These are phyloP conservation scores for Penaeus monodon DNA, from an alignment of 2,888 invertebrate species.

Conservation along the genomic window DNA sequence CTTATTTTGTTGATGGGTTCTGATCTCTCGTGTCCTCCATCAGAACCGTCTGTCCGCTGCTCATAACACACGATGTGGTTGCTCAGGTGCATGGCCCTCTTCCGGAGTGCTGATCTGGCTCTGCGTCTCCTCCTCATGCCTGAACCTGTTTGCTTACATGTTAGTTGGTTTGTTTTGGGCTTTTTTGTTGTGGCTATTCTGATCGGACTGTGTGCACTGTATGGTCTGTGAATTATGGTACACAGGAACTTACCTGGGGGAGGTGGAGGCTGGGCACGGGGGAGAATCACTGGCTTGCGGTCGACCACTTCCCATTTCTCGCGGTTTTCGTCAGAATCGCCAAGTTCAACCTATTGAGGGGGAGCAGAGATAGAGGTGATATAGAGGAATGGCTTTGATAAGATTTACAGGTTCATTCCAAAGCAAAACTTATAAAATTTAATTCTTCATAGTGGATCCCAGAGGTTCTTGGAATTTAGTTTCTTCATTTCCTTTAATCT, in stretches of 20 bases:
- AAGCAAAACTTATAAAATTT: too few relatives aligned
- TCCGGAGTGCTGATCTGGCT: conserved; percentile 39
- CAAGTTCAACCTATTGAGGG: conserved; percentile 41
- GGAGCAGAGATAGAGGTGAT: too few relatives aligned
- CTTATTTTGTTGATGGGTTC: conserved; percentile 65
- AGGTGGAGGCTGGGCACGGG: conserved; percentile 45
- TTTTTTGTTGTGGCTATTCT: too few relatives aligned
- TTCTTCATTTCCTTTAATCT: too few relatives aligned
- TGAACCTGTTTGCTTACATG: conserved; percentile 19
- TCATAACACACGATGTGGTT: conserved; percentile 63
- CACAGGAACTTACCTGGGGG: conserved; percentile 25
- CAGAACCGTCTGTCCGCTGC: conserved; percentile 53
- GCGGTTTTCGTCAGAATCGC: conserved; percentile 58
- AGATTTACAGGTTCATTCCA: too few relatives aligned
- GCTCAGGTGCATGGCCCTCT: conserved; percentile 63
- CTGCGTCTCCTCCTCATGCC: conserved; percentile 53
- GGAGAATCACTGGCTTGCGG: conserved; percentile 64
- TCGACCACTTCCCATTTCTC: conserved; percentile 65
- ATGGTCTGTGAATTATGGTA: too few relatives aligned
- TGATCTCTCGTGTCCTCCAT: conserved; percentile 34
- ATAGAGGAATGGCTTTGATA: too few relatives aligned
- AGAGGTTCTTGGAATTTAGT: too few relatives aligned
- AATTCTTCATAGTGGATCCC: too few relatives aligned
- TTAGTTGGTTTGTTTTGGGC: too few relatives aligned
- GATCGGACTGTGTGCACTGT: too few relatives aligned